Conservation (phyloP, 2,888 invertebrate genomes). For the Zelleria hepariella region DNA sequence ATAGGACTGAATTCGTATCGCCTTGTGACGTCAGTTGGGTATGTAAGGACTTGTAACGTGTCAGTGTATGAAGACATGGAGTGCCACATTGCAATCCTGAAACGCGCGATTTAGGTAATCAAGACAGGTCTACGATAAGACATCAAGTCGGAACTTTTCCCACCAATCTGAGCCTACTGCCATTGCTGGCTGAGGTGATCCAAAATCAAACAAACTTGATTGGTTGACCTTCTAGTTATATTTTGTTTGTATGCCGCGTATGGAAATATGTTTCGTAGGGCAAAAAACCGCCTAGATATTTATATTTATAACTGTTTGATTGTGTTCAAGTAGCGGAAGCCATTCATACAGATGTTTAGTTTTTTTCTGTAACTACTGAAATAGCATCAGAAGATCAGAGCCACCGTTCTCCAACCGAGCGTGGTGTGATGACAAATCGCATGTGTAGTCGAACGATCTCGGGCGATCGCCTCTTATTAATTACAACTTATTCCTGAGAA, state of each 20-base stretch:
- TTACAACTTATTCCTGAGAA: conserved; percentile 27
- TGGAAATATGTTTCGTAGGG: not conserved
- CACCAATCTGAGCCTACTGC: too few relatives aligned
- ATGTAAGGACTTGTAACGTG: too few relatives aligned
- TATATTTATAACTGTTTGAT: conserved; percentile 19
- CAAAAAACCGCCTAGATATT: not conserved
- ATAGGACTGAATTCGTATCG: too few relatives aligned
- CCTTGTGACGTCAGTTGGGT: too few relatives aligned
- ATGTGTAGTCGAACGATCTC: conserved; percentile 16
- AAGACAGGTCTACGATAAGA: too few relatives aligned
- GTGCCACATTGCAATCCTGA: too few relatives aligned
- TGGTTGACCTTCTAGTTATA: not conserved
- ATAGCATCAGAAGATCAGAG: conserved; percentile 26
- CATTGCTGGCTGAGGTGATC: too few relatives aligned
- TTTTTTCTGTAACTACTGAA: conserved; percentile 28
- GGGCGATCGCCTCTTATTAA: conserved; percentile 31
- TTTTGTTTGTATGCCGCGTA: not conserved
- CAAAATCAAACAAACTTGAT: too few relatives aligned
- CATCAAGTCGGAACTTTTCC: too few relatives aligned
- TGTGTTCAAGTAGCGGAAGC: conserved; percentile 39
- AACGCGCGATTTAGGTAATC: too few relatives aligned
- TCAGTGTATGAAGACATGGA: too few relatives aligned
- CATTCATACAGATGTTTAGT: conserved; percentile 32
- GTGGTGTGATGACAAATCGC: conserved; percentile 35
- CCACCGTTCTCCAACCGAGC: conserved; percentile 23